Conservation (phyloP, 2,113 vertebrate species). For the Antigone vipio region DNA sequence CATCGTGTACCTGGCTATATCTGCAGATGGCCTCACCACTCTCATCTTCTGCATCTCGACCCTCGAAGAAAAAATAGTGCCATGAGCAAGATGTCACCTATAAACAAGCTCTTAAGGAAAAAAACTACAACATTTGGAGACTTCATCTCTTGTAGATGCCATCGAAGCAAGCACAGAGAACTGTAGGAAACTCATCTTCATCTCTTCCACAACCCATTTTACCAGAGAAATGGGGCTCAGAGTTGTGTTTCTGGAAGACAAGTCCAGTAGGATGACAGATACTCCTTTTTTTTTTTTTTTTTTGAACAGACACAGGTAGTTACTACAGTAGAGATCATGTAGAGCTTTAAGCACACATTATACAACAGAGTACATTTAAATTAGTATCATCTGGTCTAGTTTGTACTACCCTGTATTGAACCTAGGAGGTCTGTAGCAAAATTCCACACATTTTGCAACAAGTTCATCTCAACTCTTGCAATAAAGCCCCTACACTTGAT, state of each 20-base stretch:
- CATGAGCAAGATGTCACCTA: not conserved
- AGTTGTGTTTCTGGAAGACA: not conserved
- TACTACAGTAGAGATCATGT: not conserved
- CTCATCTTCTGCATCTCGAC: slow-evolving; percentile 90
- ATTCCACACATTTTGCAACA: not conserved
- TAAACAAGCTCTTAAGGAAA: not conserved
- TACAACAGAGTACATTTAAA: not conserved
- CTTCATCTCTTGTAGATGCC: not conserved
- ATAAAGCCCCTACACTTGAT: not conserved
- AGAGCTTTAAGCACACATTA: not conserved
- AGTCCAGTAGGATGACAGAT: not conserved
- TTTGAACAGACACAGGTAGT: not conserved
- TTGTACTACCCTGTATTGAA: not conserved
- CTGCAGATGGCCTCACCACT: slow-evolving; percentile 80
- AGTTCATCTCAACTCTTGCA: not conserved
- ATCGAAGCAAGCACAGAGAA: not conserved
- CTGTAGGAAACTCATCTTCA: not conserved
- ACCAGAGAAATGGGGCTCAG: not conserved
- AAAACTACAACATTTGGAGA: not conserved
- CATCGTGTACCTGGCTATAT: slow-evolving; percentile 92
- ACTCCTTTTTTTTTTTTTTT: not conserved
- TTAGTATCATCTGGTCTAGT: not conserved
- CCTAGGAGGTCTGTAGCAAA: not conserved
- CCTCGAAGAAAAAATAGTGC: slow-evolving; percentile 64
- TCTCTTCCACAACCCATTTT: not conserved